Conservation (phyloP, 2,113 vertebrate species). For the Muntiacus muntjak region DNA sequence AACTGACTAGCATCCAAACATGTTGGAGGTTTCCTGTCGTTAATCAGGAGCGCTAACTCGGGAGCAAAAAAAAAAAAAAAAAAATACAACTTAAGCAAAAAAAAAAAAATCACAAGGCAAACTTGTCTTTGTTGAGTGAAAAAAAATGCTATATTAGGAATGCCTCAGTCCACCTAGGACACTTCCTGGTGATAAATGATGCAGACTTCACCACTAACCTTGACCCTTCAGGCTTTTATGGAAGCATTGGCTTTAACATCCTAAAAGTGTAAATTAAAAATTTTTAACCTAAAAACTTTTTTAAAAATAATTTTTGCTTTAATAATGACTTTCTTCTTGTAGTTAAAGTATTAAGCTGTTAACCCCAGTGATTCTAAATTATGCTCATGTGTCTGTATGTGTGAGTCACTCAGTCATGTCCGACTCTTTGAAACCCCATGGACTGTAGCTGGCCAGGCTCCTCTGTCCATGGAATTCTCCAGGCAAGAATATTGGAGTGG, state of each 20-base stretch:
- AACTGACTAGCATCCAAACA: no score
- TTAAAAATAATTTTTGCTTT: background rate
- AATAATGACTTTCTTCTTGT: background rate
- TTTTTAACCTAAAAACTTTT: background rate
- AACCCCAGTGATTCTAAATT: background rate
- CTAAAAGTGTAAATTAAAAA: background rate
- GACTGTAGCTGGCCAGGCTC: background rate
- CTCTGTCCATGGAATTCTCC: background rate
- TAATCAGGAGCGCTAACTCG: no score
- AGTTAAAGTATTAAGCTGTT: background rate
- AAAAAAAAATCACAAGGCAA: background rate
- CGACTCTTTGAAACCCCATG: background rate
- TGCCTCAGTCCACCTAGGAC: background rate
- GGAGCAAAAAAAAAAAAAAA: no score
- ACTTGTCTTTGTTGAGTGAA: background rate
- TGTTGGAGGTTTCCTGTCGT: no score
- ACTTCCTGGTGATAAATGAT: background rate
- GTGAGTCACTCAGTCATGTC: fast-evolving
- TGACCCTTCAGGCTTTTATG: background rate
- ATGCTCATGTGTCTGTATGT: background rate
- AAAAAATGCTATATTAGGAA: background rate
- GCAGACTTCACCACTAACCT: background rate
- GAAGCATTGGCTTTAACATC: background rate
- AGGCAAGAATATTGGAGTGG: background rate
- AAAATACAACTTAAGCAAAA: background rate